Conservation (phyloP, 2,113 vertebrate species). For the Microtus montanus region DNA sequence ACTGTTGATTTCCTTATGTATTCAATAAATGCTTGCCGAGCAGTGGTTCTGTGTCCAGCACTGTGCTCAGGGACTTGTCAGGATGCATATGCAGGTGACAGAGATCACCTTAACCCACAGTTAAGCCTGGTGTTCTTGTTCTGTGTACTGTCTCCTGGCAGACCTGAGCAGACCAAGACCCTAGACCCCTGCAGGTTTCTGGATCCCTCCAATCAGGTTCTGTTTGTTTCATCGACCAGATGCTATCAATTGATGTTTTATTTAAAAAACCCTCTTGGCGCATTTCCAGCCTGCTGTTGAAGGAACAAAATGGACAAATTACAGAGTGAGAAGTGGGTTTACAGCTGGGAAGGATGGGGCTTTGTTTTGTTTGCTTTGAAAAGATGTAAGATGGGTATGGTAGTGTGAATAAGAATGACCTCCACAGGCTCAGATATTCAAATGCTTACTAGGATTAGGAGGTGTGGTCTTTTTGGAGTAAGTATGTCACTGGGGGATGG, state of each 20-base stretch:
- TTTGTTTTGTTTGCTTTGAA: neutral
- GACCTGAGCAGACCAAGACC: neutral
- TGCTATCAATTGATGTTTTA: neutral
- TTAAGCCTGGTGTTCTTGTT: neutral
- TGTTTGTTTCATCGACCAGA: neutral
- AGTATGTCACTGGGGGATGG: neutral
- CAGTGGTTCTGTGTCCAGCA: neutral
- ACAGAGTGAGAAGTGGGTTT: neutral
- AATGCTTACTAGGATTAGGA: neutral
- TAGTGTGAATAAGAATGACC: neutral
- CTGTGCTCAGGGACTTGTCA: neutral
- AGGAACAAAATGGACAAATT: neutral
- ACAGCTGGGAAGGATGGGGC: neutral
- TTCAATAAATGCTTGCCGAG: neutral
- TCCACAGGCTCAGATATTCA: neutral
- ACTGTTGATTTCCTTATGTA: neutral
- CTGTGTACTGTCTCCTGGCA: neutral
- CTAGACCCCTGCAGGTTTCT: neutral
- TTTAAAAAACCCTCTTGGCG: neutral
- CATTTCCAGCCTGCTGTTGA: neutral
- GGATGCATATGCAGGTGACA: neutral
- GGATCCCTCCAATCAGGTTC: neutral
- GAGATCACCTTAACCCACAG: neutral
- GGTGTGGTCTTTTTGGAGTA: neutral
- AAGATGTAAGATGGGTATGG: rapidly evolving